Conservation (phyloP, 2,797 vertebrate genomes). For the Heteromormyrus szaboi region DNA sequence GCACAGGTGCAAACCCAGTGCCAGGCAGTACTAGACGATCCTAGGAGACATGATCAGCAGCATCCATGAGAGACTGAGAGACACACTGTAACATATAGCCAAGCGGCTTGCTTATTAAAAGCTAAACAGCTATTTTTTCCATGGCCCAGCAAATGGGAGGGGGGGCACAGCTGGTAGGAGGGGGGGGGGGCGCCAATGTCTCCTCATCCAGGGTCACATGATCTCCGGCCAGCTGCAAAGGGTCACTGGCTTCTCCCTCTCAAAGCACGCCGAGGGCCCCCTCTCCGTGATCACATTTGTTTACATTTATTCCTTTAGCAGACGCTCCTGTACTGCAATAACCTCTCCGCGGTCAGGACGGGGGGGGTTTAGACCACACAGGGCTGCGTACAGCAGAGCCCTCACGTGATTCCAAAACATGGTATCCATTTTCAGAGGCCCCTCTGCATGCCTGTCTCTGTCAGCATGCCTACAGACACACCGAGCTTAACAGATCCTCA, state of each 20-base stretch:
- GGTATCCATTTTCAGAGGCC: neutral
- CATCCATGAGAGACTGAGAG: neutral
- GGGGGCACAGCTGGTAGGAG: neutral
- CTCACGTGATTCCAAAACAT: neutral
- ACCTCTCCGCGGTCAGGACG: neutral
- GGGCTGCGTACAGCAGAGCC: neutral
- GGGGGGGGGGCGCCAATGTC: neutral
- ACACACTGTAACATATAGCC: neutral
- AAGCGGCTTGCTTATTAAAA: neutral
- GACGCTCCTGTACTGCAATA: neutral
- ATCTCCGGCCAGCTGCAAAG: neutral
- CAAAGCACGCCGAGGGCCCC: neutral
- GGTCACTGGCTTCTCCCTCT: neutral
- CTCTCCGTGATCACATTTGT: neutral
- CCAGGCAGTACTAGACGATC: neutral
- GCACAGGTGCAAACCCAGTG: neutral
- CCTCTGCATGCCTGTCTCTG: neutral
- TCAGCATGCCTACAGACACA: neutral
- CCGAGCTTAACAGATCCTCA: neutral
- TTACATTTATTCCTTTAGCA: constrained; percentile 6
- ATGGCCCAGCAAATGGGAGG: neutral
- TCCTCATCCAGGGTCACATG: neutral
- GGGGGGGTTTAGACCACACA: neutral
- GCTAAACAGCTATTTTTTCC: neutral
- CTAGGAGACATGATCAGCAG: neutral